Percentiles rank a stretch among this genome's conserved stretches.
Evolutionary conservation across 2,113 vertebrate genomes (phyloP).

Genomic region (Gadus chalcogrammus): DNA sequence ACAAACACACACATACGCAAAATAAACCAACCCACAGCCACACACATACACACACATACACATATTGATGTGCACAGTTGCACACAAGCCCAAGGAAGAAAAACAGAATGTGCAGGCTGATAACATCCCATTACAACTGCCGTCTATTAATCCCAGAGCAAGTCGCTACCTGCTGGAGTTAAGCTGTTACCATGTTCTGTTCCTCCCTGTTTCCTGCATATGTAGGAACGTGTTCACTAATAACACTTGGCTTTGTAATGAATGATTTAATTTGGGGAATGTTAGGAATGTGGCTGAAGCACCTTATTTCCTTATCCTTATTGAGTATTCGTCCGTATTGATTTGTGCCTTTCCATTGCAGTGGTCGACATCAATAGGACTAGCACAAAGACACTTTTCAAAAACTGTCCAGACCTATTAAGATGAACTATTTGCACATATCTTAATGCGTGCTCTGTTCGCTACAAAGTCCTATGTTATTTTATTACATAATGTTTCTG

Average conservation of each 20-base stretch:
- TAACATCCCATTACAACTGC: conserved; percentile 12
- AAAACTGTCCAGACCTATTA: too few relatives aligned
- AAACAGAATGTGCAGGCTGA: conserved; percentile 15
- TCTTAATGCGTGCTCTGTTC: too few relatives aligned
- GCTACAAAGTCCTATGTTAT: too few relatives aligned
- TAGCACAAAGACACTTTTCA: too few relatives aligned
- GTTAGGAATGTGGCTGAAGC: too few relatives aligned
- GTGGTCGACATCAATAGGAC: too few relatives aligned
- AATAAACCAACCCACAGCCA: neutral
- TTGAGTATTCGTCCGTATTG: too few relatives aligned
- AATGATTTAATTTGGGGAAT: too few relatives aligned
- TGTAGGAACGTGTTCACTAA: neutral
- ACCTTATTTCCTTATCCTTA: too few relatives aligned
- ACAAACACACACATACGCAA: conserved; percentile 4
- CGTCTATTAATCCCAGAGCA: conserved; percentile 40
- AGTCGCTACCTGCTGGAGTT: conserved; percentile 54
- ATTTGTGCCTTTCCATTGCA: too few relatives aligned
- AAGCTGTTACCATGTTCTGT: conserved; percentile 1
- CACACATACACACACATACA: neutral
- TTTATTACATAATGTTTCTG: too few relatives aligned
- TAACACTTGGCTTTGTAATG: neutral
- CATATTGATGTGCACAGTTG: neutral
- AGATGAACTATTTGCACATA: too few relatives aligned
- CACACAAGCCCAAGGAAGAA: neutral
- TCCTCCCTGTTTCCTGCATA: neutral